Evolutionary conservation across 2,113 vertebrate species (phyloP).

Genomic region (Poecile atricapillus): DNA sequence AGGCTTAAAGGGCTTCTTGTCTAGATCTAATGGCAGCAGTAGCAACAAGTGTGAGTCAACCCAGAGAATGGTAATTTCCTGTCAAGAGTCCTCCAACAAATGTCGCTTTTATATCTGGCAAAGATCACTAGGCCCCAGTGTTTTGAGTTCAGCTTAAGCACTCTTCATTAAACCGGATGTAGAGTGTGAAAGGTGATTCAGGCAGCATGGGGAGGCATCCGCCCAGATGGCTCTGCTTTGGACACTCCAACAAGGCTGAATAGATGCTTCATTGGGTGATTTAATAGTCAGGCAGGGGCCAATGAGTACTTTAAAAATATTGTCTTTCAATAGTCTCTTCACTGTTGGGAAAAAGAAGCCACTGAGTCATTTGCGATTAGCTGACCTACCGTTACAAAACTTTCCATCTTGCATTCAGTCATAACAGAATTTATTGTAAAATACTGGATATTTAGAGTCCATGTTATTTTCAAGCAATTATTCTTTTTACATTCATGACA

Average conservation of each 20-base stretch:
- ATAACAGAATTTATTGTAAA: conserved; percentile 92
- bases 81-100: conserved; percentile 81
- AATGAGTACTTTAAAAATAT: conserved; percentile 83
- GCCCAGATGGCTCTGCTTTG: conserved; percentile 73
- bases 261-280: conserved; percentile 77
- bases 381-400: conserved; percentile 87
- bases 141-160: conserved; percentile 74
- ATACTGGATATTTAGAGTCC: conserved; percentile 86
- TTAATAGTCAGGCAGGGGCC: conserved; percentile 72
- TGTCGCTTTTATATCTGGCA: conserved; percentile 77
- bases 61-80: conserved; percentile 86
- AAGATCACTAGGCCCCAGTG: conserved; percentile 79
- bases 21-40: conserved; percentile 56
- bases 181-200: conserved; percentile 84
- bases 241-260: conserved; percentile 77
- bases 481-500: conserved; percentile 73
- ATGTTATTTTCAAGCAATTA: conserved; percentile 75
- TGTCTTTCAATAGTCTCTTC: conserved; percentile 94
- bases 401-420: conserved; percentile 84
- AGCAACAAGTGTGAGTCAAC: conserved; percentile 70
- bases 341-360: conserved; percentile 84
- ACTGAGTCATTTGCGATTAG: conserved; percentile 87
- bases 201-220: conserved; percentile 77
- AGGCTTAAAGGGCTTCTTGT: conserved; percentile 53
- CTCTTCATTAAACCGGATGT: conserved; percentile 81